phyloP scores from a whole-genome alignment of 92 coral and sea anemone species.

The Chrysogorgia sp. region DNA sequence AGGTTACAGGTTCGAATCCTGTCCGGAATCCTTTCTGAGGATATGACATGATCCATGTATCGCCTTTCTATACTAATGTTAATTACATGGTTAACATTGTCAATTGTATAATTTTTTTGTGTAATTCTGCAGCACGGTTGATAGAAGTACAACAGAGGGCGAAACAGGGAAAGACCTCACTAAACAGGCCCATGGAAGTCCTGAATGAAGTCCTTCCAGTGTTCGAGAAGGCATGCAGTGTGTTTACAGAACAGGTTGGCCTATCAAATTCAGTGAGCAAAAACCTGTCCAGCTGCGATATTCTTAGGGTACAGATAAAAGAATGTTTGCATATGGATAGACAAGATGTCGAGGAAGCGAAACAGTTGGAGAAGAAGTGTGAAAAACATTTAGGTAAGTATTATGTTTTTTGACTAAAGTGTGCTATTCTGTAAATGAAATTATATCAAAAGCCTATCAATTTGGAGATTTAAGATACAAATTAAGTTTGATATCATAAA shows the following conservation, averaged over 20 bases:
- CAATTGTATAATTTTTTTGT: background rate
- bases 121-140: conserved; percentile 14
- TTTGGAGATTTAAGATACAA: no score
- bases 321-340: conserved; percentile 4
- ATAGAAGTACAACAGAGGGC: conserved; percentile 27
- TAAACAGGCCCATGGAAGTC: conserved; percentile 37
- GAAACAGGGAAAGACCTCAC: conserved; percentile 22
- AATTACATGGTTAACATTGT: background rate
- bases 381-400: conserved; percentile 29
- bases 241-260: conserved; percentile 24
- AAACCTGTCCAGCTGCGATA: background rate
- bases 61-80: background rate
- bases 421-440: no score
- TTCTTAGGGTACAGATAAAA: background rate
- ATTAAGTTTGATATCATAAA: no score
- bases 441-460: no score
- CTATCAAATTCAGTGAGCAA: background rate
- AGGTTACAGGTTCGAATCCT: no score
- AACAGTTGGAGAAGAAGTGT: conserved; percentile 26
- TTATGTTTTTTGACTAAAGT: no score
- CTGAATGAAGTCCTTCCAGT: conserved; percentile 46
- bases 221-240: conserved; percentile 34
- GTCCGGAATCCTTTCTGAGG: background rate
- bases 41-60: background rate
- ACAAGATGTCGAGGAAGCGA: conserved; percentile 31